Percentiles rank a stretch among this genome's conserved stretches.
These are phyloP conservation scores for Carettochelys insculpta DNA, from an alignment of 2,113 vertebrate genomes.

Conservation along the genomic window DNA sequence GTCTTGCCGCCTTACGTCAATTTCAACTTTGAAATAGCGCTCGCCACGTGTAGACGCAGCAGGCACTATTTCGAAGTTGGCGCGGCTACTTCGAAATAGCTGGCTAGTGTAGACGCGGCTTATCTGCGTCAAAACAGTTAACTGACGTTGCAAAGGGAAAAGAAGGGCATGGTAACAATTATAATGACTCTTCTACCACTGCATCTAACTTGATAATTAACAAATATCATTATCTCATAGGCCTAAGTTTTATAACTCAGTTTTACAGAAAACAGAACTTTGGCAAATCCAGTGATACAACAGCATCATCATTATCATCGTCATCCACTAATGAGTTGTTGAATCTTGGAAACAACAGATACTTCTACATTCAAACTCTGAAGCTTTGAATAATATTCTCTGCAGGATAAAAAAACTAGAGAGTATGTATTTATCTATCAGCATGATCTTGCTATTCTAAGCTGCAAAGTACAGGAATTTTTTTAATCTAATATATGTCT, in stretches of 20 bases:
- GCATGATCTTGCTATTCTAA: background rate
- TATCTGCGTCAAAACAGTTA: background rate
- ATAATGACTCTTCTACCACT: background rate
- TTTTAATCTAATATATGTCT: background rate
- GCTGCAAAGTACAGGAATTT: conserved; percentile 6
- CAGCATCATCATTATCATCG: background rate
- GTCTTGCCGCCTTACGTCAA: no score
- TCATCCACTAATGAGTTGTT: background rate
- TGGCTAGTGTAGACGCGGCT: no score
- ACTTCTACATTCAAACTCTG: background rate
- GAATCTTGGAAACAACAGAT: background rate
- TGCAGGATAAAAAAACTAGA: background rate
- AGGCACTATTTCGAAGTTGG: no score
- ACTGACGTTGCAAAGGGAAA: background rate
- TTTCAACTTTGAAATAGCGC: no score
- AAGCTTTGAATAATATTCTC: background rate
- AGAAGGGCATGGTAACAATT: background rate
- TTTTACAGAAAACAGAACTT: background rate
- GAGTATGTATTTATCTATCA: background rate
- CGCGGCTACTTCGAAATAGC: no score
- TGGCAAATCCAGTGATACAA: background rate
- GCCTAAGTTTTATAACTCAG: background rate
- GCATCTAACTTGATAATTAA: background rate
- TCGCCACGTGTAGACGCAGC: no score
- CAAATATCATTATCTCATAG: background rate